A percentile compares a stretch with the other conserved stretches of the same genome.
Evolutionary conservation across 2,797 vertebrate genomes (phyloP).

Genomic region (Pseudomugil tenellus): DNA sequence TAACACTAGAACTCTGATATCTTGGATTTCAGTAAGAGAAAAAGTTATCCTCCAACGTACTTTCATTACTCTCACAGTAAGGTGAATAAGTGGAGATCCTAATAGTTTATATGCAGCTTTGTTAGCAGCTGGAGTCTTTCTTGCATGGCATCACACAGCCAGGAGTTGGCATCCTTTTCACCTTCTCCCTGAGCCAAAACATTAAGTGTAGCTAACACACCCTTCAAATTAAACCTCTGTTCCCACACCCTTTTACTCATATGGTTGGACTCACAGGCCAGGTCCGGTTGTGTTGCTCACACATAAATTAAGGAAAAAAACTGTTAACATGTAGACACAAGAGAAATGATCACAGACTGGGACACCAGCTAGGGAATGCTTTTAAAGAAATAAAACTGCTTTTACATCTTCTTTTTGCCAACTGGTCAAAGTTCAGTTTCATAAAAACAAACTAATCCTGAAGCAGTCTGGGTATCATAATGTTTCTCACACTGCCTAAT

Average conservation of each 20-base stretch:
- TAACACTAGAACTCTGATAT: neutral
- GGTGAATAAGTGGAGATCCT: neutral
- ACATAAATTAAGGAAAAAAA: slow-evolving; percentile 26
- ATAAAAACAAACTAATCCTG: slow-evolving; percentile 8
- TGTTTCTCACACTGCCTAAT: slow-evolving; percentile 13
- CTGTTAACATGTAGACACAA: neutral
- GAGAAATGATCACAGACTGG: slow-evolving; percentile 14
- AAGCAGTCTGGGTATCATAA: neutral
- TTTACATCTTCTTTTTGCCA: neutral
- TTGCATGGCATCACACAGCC: slow-evolving; percentile 22
- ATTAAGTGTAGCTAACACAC: slow-evolving; percentile 48
- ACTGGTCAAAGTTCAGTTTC: slow-evolving; percentile 4
- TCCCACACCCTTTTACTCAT: slow-evolving; percentile 63
- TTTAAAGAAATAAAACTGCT: slow-evolving; percentile 11
- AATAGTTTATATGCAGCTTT: neutral
- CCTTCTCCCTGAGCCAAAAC: slow-evolving; percentile 29
- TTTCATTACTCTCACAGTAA: neutral
- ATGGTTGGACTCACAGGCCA: slow-evolving; percentile 48
- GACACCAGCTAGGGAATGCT: neutral
- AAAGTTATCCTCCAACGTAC: too few relatives aligned
- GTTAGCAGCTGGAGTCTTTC: slow-evolving; percentile 15
- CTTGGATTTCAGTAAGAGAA: too few relatives aligned
- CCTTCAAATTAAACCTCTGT: slow-evolving; percentile 50
- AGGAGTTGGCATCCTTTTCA: slow-evolving; percentile 41
- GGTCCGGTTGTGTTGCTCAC: slow-evolving; percentile 28